These are phyloP conservation scores for Kryptolebias ocellatus DNA, from an alignment of 2,797 vertebrate genomes.

Conservation along the genomic window DNA sequence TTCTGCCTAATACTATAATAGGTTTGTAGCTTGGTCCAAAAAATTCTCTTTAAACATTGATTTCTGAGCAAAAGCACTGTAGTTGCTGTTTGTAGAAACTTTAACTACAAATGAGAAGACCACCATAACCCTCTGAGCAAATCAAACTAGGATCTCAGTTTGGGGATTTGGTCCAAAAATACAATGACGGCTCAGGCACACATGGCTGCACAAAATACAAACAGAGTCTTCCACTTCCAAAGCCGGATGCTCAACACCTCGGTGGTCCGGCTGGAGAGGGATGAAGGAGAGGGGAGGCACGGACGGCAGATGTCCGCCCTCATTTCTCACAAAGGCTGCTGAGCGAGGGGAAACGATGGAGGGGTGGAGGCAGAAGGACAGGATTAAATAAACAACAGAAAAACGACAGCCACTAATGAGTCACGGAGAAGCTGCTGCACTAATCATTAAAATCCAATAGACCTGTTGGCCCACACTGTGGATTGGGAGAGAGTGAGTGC, in stretches of 20 bases:
- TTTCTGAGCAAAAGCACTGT: background rate
- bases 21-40: too few relatives aligned
- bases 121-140: background rate
- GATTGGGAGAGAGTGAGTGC: constrained; percentile 29
- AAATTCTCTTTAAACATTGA: too few relatives aligned
- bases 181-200: constrained; percentile 37
- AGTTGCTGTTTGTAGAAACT: constrained; percentile 4
- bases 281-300: constrained; percentile 77
- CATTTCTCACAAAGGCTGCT: constrained; percentile 76
- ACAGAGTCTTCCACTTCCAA: constrained; percentile 61
- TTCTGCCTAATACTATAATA: too few relatives aligned
- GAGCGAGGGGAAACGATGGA: constrained; percentile 63
- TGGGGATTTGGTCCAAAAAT: constrained; percentile 42
- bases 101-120: constrained; percentile 24
- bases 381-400: constrained; percentile 79
- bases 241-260: constrained; percentile 61
- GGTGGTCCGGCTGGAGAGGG: constrained; percentile 78
- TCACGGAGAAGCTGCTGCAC: constrained; percentile 69
- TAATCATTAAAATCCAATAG: constrained; percentile 77
- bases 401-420: constrained; percentile 75
- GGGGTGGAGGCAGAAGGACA: constrained; percentile 74
- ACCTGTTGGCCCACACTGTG: constrained; percentile 66
- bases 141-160: background rate
- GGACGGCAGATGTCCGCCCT: constrained; percentile 84
- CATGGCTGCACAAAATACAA: constrained; percentile 49